Conservation (phyloP, 2,797 vertebrate genomes). For the Eulemur albifrons region DNA sequence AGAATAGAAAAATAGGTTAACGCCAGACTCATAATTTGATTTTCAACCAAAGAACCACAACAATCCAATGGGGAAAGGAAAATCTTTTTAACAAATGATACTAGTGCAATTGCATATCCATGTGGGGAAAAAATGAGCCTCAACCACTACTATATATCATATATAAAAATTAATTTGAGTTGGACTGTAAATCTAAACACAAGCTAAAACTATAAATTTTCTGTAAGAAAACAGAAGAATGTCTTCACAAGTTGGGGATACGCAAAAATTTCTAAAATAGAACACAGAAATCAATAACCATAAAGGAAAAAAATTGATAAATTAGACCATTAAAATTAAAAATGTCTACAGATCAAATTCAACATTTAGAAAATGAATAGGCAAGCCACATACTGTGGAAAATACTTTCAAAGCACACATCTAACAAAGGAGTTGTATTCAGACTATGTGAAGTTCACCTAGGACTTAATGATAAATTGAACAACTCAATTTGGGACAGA, state of each 20-base stretch:
- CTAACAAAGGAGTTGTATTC: background rate
- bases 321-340: slow-evolving; percentile 4
- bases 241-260: background rate
- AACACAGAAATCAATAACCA: background rate
- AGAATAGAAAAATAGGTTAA: background rate
- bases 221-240: background rate
- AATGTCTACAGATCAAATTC: background rate
- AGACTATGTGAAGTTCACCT: background rate
- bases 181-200: background rate
- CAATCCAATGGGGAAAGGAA: background rate
- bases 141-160: background rate
- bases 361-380: background rate
- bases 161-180: slow-evolving; percentile 13
- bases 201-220: background rate
- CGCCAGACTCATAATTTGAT: background rate
- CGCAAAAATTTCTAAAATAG: slow-evolving; percentile 4
- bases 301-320: background rate
- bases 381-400: background rate
- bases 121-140: background rate
- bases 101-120: background rate
- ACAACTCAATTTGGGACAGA: background rate
- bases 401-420: background rate
- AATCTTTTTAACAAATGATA: background rate
- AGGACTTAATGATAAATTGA: background rate
- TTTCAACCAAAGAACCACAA: background rate